Evolutionary conservation across 1,140 invertebrate genomes (phyloP).

Genomic region (Antheraea pernyi): DNA sequence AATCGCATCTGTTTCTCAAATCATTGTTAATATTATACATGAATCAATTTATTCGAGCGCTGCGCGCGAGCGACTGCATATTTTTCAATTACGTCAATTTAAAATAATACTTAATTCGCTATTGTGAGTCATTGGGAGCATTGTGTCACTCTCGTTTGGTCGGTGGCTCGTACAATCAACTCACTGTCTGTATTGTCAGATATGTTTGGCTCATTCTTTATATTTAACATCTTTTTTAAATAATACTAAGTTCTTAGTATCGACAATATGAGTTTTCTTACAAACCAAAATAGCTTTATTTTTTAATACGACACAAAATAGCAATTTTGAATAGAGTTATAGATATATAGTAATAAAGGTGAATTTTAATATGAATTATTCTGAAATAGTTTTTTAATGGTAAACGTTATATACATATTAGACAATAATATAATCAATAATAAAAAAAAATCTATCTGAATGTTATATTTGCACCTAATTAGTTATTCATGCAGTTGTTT

Average conservation of each 20-base stretch:
- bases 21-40: slow-evolving; percentile 68
- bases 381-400: no score
- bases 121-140: slow-evolving; percentile 74
- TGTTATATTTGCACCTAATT: no score
- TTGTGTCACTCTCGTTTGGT: slow-evolving; percentile 52
- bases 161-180: slow-evolving; percentile 8
- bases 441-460: no score
- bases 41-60: slow-evolving; percentile 74
- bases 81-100: slow-evolving; percentile 79
- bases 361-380: no score
- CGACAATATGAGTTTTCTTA: neutral
- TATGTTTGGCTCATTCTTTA: neutral
- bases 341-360: no score
- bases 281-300: no score
- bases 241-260: neutral
- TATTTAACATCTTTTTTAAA: neutral
- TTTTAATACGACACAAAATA: no score
- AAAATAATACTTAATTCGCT: slow-evolving; percentile 78
- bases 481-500: no score
- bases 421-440: no score
- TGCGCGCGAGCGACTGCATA: slow-evolving; percentile 72
- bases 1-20: slow-evolving; percentile 14
- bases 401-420: no score
- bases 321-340: no score
- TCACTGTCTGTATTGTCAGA: slow-evolving; percentile 7